Percentiles rank a stretch among this genome's conserved stretches.
These are phyloP conservation scores for Drosophila incognita DNA, from an alignment of 2,888 invertebrate species.

Conservation along the genomic window DNA sequence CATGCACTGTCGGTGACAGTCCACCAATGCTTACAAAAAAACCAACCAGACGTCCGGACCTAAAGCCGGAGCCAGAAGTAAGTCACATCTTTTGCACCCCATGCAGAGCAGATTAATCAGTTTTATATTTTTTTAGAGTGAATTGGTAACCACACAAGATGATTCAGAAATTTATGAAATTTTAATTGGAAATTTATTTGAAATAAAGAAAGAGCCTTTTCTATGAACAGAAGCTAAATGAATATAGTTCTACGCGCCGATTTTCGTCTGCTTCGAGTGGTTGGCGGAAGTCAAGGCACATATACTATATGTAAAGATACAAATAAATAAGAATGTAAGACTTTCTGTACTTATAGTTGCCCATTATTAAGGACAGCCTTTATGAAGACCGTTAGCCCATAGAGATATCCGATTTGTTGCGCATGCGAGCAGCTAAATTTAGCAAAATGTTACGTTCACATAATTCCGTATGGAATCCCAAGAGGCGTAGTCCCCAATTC, in stretches of 20 bases:
- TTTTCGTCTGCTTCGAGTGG: constrained; percentile 21
- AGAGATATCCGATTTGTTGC: constrained; percentile 46
- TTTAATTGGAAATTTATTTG: too few species aligned
- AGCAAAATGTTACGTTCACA: constrained; percentile 38
- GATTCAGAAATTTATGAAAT: too few species aligned
- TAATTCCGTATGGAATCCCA: constrained; percentile 51
- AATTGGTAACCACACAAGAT: constrained; percentile 29
- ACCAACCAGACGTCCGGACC: too few species aligned
- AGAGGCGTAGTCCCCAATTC: constrained; percentile 6
- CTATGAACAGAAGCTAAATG: too few species aligned
- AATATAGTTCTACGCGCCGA: constrained; percentile 16
- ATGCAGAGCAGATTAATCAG: too few species aligned
- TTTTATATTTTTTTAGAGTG: constrained; percentile 16
- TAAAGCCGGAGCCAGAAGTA: too few species aligned
- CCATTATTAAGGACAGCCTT: constrained; percentile 39
- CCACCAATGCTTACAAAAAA: too few species aligned
- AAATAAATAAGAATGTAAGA: neutral
- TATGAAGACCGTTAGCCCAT: constrained; percentile 49
- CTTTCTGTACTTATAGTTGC: constrained; percentile 46
- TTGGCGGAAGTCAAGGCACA: constrained; percentile 50
- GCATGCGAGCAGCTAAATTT: constrained; percentile 54
- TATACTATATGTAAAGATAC: neutral
- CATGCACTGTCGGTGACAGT: too few species aligned
- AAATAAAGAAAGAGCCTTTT: too few species aligned
- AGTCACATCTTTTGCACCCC: too few species aligned